phyloP scores from a whole-genome alignment of 2,113 vertebrate genomes.

The Nothobranchius furzeri region DNA sequence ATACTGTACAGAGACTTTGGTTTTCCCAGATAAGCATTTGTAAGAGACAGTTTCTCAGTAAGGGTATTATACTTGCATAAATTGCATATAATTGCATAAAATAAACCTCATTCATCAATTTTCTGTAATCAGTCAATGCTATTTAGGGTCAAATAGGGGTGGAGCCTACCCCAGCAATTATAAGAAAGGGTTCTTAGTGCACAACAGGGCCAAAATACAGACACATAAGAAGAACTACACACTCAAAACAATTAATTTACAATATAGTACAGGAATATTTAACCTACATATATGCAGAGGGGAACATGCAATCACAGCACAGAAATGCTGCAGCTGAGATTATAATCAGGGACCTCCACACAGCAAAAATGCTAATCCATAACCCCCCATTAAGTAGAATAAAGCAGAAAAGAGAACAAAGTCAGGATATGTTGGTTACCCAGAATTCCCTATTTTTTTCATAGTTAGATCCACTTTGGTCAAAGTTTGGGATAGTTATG shows the following conservation, averaged over 20 bases:
- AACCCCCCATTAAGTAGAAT: too few species aligned
- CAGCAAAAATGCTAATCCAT: too few species aligned
- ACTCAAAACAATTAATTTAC: neutral
- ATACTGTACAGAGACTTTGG: neutral
- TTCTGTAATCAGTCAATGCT: neutral
- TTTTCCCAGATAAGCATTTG: neutral
- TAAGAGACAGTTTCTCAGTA: neutral
- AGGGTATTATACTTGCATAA: neutral
- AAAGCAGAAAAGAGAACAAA: too few species aligned
- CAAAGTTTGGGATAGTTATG: too few species aligned
- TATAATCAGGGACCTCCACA: too few species aligned
- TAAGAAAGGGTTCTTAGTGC: neutral
- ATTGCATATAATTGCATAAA: neutral
- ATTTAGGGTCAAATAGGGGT: too few species aligned
- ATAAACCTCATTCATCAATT: neutral
- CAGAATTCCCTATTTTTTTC: too few species aligned
- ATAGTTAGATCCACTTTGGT: too few species aligned
- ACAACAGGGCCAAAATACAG: neutral
- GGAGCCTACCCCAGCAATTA: too few species aligned
- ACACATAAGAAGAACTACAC: neutral
- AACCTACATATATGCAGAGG: neutral
- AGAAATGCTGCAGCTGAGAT: too few species aligned
- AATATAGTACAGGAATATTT: neutral
- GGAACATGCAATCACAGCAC: neutral
- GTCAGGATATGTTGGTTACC: too few species aligned